phyloP scores from a whole-genome alignment of 2,113 vertebrate genomes.

The Peromyscus maniculatus region DNA sequence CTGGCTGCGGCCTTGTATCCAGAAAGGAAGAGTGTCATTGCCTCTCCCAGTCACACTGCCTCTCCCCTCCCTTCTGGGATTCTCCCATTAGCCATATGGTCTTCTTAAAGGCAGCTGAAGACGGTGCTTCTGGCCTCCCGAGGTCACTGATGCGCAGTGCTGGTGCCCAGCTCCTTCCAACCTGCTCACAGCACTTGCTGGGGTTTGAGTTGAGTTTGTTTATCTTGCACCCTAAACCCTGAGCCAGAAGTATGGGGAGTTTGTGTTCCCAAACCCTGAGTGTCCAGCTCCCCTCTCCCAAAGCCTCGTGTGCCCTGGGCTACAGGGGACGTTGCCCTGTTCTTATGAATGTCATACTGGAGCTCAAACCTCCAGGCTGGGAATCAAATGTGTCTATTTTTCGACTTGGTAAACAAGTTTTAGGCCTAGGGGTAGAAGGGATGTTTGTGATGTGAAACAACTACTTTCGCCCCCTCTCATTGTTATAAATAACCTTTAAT shows the following conservation, averaged over 20 bases:
- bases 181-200: conserved; percentile 63
- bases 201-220: conserved; percentile 76
- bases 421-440: conserved; percentile 79
- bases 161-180: conserved; percentile 61
- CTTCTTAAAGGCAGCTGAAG: conserved; percentile 66
- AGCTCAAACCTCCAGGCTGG: conserved; percentile 88
- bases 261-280: conserved; percentile 72
- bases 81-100: conserved; percentile 71
- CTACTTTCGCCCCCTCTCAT: conserved; percentile 78
- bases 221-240: conserved; percentile 70
- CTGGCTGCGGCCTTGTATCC: conserved; percentile 73
- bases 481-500: conserved; percentile 97
- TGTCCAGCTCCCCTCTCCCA: conserved; percentile 55
- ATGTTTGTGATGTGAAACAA: conserved; percentile 87
- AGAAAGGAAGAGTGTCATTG: conserved; percentile 73
- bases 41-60: conserved; percentile 64
- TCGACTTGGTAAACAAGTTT: conserved; percentile 83
- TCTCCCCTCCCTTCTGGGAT: conserved; percentile 67
- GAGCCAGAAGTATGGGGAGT: conserved; percentile 80
- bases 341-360: conserved; percentile 85
- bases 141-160: conserved; percentile 81
- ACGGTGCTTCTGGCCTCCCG: conserved; percentile 64
- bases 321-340: conserved; percentile 82
- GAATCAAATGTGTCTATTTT: conserved; percentile 86
- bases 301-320: conserved; percentile 91